These are phyloP conservation scores for Heterotilapia buettikoferi DNA, from an alignment of 2,113 vertebrate genomes.

Conservation along the genomic window DNA sequence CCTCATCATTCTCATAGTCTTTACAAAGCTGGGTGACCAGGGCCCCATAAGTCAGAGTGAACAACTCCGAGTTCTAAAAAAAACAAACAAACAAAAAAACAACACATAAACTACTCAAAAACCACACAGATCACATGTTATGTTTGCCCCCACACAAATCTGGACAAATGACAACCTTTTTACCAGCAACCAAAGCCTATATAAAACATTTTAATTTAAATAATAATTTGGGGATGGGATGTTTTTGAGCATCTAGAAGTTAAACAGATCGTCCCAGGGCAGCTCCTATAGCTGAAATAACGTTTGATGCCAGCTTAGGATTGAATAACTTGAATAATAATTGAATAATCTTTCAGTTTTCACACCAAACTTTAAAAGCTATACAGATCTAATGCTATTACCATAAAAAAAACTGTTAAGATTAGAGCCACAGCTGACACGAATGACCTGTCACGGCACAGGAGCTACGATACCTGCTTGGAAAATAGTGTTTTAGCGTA, in stretches of 20 bases:
- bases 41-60: slow-evolving; percentile 94
- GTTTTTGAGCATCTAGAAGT: neutral
- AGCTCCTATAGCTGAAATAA: neutral
- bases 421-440: neutral
- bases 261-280: neutral
- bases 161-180: neutral
- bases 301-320: neutral
- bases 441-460: neutral
- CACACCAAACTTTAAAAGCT: neutral
- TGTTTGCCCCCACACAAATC: neutral
- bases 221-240: neutral
- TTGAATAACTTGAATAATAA: too few species aligned
- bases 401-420: neutral
- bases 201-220: neutral
- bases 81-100: neutral
- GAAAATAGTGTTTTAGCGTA: neutral
- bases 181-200: neutral
- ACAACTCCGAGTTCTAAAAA: slow-evolving; percentile 92
- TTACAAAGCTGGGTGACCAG: slow-evolving; percentile 98
- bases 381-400: neutral
- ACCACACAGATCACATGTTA: neutral
- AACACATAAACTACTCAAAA: neutral
- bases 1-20: slow-evolving; percentile 98
- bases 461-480: neutral
- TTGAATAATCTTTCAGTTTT: neutral